phyloP scores from a whole-genome alignment of 2,888 invertebrate genomes.

The Temnothorax ravouxi region DNA sequence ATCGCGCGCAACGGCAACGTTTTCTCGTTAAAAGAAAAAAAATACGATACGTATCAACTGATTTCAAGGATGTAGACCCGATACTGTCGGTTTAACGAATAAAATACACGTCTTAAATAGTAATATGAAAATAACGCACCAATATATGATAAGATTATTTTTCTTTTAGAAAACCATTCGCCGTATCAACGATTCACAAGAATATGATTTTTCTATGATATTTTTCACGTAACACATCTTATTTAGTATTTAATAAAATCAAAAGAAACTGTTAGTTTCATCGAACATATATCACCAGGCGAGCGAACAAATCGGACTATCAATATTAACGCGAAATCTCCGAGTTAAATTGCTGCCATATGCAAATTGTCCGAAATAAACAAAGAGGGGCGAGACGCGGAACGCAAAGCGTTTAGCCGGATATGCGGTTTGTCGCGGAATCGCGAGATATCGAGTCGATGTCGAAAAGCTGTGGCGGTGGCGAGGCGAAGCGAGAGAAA shows the following conservation, averaged over 20 bases:
- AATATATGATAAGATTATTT: not conserved
- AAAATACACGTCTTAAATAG: not conserved
- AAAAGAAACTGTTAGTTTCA: not conserved
- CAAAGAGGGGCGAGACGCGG: constrained; percentile 15
- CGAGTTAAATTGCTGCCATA: constrained; percentile 8
- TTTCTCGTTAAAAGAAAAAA: not conserved
- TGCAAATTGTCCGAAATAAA: constrained; percentile 15
- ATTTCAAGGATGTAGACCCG: not conserved
- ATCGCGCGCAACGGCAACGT: not conserved
- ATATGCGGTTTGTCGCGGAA: constrained; percentile 3
- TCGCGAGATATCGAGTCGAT: not conserved
- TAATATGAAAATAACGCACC: not conserved
- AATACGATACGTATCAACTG: not conserved
- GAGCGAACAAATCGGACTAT: not conserved
- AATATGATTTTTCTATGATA: not conserved
- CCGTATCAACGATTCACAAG: not conserved
- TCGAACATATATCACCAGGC: not conserved
- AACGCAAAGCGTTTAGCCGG: constrained; percentile 13
- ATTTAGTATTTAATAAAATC: not conserved
- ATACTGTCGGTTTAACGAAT: not conserved
- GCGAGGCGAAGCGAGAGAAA: constrained; percentile 7
- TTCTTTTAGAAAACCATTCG: not conserved
- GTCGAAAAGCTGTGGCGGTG: constrained; percentile 41
- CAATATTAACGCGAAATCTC: not conserved
- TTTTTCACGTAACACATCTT: not conserved